These are phyloP conservation scores for Clarias gariepinus DNA, from an alignment of 2,113 vertebrate genomes.

Conservation along the genomic window DNA sequence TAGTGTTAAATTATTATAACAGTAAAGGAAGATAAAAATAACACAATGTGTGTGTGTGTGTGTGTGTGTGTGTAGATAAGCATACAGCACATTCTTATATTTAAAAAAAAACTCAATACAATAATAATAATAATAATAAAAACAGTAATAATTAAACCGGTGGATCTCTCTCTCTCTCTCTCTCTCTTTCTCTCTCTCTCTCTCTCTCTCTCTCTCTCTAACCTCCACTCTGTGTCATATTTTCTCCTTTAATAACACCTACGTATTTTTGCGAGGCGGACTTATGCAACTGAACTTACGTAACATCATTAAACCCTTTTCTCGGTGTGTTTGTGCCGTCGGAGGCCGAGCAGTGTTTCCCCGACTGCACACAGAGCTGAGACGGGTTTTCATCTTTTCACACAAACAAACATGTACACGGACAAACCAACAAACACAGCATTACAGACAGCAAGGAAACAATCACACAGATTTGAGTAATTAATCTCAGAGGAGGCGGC, in stretches of 20 bases:
- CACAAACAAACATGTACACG: neutral
- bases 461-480: neutral
- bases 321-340: slow-evolving; percentile 43
- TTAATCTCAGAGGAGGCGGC: neutral
- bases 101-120: neutral
- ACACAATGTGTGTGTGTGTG: neutral
- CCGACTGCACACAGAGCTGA: neutral
- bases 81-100: neutral
- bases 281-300: slow-evolving; percentile 63
- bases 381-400: neutral
- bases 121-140: neutral
- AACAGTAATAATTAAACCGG: too few relatives aligned
- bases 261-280: slow-evolving; percentile 47
- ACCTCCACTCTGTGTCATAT: slow-evolving; percentile 34
- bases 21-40: neutral
- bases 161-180: neutral
- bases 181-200: neutral
- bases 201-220: neutral
- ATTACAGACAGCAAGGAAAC: neutral
- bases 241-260: slow-evolving; percentile 42
- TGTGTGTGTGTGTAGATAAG: neutral
- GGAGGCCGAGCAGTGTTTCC: slow-evolving; percentile 19
- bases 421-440: neutral
- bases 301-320: slow-evolving; percentile 62
- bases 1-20: neutral